These are phyloP conservation scores for Erebia ligea DNA, from an alignment of 2,888 invertebrate genomes.

Conservation along the genomic window DNA sequence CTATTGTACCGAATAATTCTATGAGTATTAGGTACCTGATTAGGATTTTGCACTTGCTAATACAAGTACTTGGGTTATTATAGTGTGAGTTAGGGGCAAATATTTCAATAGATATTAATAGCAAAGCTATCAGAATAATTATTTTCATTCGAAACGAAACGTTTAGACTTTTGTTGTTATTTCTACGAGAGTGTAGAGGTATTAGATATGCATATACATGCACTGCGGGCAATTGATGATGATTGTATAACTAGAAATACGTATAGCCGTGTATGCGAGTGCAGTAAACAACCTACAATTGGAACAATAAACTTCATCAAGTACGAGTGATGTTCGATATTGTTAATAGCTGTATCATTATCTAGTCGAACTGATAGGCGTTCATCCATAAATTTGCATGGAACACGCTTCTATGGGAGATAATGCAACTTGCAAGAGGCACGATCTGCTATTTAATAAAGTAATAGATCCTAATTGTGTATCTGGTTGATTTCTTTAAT, in stretches of 20 bases:
- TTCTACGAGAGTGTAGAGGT: neutral
- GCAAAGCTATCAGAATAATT: no score
- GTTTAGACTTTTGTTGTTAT: neutral
- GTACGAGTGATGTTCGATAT: constrained; percentile 65
- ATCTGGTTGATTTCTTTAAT: no score
- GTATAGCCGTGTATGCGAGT: constrained; percentile 23
- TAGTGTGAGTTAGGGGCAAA: no score
- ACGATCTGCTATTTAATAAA: neutral
- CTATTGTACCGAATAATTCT: no score
- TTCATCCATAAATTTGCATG: constrained; percentile 64
- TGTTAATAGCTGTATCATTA: constrained; percentile 71
- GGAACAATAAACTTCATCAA: constrained; percentile 77
- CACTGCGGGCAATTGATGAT: constrained; percentile 11
- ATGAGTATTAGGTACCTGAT: no score
- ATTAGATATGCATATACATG: neutral
- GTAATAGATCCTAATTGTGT: neutral
- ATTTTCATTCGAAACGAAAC: no score
- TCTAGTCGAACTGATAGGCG: constrained; percentile 51
- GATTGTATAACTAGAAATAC: constrained; percentile 19
- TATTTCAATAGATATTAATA: no score
- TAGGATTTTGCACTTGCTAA: no score
- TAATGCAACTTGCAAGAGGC: neutral
- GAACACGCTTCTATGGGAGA: constrained; percentile 43
- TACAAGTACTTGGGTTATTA: no score
- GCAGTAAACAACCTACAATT: constrained; percentile 75